phyloP scores from a whole-genome alignment of 2,797 vertebrate genomes.

The Sebastes steindachneri region DNA sequence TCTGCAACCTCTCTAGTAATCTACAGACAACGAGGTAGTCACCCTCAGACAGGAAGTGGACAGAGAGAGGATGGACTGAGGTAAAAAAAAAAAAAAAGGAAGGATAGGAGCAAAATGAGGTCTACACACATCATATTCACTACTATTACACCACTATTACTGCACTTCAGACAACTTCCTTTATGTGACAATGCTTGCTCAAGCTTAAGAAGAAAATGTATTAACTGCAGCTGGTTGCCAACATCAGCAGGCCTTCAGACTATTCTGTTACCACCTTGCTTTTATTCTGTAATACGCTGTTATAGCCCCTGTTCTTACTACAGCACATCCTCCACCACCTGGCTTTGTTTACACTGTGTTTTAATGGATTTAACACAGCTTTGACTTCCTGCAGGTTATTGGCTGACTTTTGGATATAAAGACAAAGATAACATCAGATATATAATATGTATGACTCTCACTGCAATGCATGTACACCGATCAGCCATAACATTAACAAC shows the following conservation, averaged over 20 bases:
- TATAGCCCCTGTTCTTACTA: not conserved
- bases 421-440: not conserved
- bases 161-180: not conserved
- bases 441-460: not conserved
- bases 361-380: not conserved
- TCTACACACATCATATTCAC: not conserved
- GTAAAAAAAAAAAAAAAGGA: not conserved
- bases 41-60: not conserved
- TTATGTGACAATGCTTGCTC: not conserved
- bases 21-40: not conserved
- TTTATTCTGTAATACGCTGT: not conserved
- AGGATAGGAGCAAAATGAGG: not conserved
- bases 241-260: not conserved
- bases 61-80: not conserved
- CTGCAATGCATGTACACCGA: not conserved
- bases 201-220: not conserved
- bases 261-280: not conserved
- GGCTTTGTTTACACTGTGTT: conserved; percentile 29
- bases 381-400: not conserved
- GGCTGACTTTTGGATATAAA: not conserved
- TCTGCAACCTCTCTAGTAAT: conserved; percentile 11
- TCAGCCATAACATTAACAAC: no score
- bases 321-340: conserved; percentile 23
- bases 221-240: not conserved
- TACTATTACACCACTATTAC: not conserved